A percentile compares a stretch with the other conserved stretches of the same genome.
phyloP scores from a whole-genome alignment of 2,888 invertebrate genomes.

The Coremacera marginata region DNA sequence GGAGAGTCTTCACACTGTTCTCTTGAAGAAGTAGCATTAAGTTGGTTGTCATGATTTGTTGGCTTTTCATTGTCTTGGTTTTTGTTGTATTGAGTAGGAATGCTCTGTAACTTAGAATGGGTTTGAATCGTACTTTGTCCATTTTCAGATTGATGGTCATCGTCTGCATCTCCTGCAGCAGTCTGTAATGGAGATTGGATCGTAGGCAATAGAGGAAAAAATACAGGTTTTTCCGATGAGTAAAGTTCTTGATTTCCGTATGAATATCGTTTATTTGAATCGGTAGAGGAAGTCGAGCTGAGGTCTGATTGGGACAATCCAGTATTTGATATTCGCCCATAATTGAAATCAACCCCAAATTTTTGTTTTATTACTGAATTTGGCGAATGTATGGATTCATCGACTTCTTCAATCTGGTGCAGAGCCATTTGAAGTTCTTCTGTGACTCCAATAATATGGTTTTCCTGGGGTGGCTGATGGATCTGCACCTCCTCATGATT shows the following conservation, averaged over 20 bases:
- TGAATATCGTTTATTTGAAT: slow-evolving; percentile 80
- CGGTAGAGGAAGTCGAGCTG: slow-evolving; percentile 77
- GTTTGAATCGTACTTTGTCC: slow-evolving; percentile 49
- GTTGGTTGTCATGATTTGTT: slow-evolving; percentile 67
- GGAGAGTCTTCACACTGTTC: neutral
- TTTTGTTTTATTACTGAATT: slow-evolving; percentile 38
- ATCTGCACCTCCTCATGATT: slow-evolving; percentile 68
- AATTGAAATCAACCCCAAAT: neutral
- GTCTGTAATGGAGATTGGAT: slow-evolving; percentile 45
- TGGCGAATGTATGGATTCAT: slow-evolving; percentile 50
- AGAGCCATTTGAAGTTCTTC: slow-evolving; percentile 57
- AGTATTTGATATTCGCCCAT: slow-evolving; percentile 72
- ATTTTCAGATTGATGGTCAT: slow-evolving; percentile 56
- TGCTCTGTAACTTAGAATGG: slow-evolving; percentile 9
- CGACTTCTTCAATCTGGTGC: slow-evolving; percentile 63
- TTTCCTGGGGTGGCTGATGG: slow-evolving; percentile 65
- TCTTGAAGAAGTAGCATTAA: no score
- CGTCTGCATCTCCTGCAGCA: slow-evolving; percentile 51
- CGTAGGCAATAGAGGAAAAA: slow-evolving; percentile 68
- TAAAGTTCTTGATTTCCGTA: slow-evolving; percentile 86
- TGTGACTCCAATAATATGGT: slow-evolving; percentile 44
- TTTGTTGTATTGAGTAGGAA: slow-evolving; percentile 54
- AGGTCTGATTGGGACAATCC: slow-evolving; percentile 87
- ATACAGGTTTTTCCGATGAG: slow-evolving; percentile 80
- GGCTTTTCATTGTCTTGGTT: slow-evolving; percentile 55